Base-by-base conservation (phyloP, 1,140 invertebrate species). In the Lepidurus couesii region DNA sequence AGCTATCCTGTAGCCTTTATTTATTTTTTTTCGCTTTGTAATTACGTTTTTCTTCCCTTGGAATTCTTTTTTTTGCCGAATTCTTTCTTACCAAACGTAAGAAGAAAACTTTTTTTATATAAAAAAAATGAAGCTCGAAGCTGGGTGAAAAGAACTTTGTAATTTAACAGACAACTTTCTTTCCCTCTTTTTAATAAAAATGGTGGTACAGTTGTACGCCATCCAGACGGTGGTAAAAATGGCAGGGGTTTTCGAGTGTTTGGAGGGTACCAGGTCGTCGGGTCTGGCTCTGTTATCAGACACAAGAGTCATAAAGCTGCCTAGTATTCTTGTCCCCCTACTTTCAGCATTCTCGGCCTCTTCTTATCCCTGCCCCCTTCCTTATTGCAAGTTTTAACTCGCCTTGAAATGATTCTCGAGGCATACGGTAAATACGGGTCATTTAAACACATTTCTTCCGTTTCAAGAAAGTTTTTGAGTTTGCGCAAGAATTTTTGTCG, bases 221-320 rank as follows among this genome's bases (percentile, higher is more conserved):
- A 21, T 7, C 53, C 53, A 65, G 53, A 65, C 53, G 53, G 53
- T 65, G 53, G 53, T 65, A 65, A 65, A 65, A 65, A 21, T 65
- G 13, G 53, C 53, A 21, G 53, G 53, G 53, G 53, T 65, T 65
- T 65, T 21, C 53, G 3, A 65, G 53, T 21, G 21, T 34, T 16
- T 16, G 53, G 53, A 65, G 53, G 53, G 53, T 65, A 16, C 53
- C n/a, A 65, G 53, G 53, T 65, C 53, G 53, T 21, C 53, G 16
- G 16, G 16, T 65, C 53, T n/a, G 16, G 16, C 53, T 21, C 8
- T 65, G 53, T 65, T 65, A 65, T 65, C 53, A 65, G 53, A 65
- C 53, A 9, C 53, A 65, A 65, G 53, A 65, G 53, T 65, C 53
- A 65, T 65, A 65, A 65, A 65, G n/a, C 16, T 65, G 13, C 53